Evolutionary conservation across 2,888 invertebrate genomes (phyloP), one percentile per base, ranked within the genome.

Genomic region (Malthinus seriepunctatus): DNA sequence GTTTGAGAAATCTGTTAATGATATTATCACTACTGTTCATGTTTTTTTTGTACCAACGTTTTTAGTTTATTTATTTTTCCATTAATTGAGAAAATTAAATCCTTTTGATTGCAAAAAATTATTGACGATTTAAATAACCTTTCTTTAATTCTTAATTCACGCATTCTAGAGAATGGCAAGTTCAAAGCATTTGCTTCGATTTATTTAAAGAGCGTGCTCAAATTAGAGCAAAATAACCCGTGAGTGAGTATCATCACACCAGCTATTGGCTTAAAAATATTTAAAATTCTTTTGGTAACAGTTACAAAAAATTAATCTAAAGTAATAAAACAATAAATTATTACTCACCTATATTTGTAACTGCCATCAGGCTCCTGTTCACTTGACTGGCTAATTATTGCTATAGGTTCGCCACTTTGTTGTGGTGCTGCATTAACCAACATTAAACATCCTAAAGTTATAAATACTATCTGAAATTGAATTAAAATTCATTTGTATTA

Each of bases 331-430:
- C 2, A 23, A 5, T 23, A 23, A 23, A 3, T 23, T 3, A 2
- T 23, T 54, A 71, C 72, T 79, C 79, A 88, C 89, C 85, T 87
- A 81, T 86, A 89, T 75, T 84, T 83, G 69, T 89, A 89, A 35
- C 87, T 84, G 60, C 89, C 89, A 75, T 89, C 89, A 1, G 87
- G 86, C 69, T 87, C 85, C 66, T 87, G 85, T 69, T 88, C 88
- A 60, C 87, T 88, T 60, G 86, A 86, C 76, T 89, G 88, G 67
- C 85, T 87, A 60, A 89, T 75, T 62, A 89, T 90, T 57, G 85
- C 85, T 68, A 84, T 81, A 47, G 83, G 84, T 69, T 84, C 83
- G 31, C 78, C 76, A 23, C 23, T 5, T 23, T 23, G 88, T 71
- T 87, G 88, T 14, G 88, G 87, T 34, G 76, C 76, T n/a, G 80